These are phyloP conservation scores for Iselma pallidipennis DNA, from an alignment of 2,888 invertebrate species.

Conservation along the genomic window DNA sequence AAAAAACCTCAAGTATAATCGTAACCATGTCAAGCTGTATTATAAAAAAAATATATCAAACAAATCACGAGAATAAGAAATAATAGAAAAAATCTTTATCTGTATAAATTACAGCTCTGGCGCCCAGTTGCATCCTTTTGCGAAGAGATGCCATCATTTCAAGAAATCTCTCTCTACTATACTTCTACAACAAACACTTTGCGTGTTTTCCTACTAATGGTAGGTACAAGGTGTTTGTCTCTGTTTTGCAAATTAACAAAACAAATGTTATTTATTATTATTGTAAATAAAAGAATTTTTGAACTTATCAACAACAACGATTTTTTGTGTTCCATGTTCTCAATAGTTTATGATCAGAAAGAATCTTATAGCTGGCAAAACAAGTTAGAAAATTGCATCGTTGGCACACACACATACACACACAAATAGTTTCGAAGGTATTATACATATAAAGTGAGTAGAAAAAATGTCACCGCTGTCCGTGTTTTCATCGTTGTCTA, in stretches of 20 bases:
- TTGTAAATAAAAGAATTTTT: too few species aligned
- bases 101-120: constrained; percentile 26
- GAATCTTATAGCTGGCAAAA: neutral
- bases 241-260: too few species aligned
- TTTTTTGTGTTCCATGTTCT: neutral
- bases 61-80: neutral
- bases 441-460: neutral
- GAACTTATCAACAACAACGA: too few species aligned
- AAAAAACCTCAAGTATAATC: neutral
- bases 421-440: neutral
- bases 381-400: neutral
- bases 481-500: neutral
- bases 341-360: neutral
- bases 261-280: too few species aligned
- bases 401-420: too few species aligned
- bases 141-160: constrained; percentile 20
- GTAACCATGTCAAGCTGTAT: neutral
- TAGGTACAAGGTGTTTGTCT: neutral
- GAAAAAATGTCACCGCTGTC: constrained; percentile 2
- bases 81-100: constrained; percentile 6
- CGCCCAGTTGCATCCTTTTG: constrained; percentile 23
- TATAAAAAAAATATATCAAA: neutral
- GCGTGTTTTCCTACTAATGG: constrained; percentile 24
- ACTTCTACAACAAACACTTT: constrained; percentile 10
- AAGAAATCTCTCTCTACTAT: constrained; percentile 23